Conservation (phyloP, 1,140 invertebrate genomes). For the Thaumatotibia leucotreta region DNA sequence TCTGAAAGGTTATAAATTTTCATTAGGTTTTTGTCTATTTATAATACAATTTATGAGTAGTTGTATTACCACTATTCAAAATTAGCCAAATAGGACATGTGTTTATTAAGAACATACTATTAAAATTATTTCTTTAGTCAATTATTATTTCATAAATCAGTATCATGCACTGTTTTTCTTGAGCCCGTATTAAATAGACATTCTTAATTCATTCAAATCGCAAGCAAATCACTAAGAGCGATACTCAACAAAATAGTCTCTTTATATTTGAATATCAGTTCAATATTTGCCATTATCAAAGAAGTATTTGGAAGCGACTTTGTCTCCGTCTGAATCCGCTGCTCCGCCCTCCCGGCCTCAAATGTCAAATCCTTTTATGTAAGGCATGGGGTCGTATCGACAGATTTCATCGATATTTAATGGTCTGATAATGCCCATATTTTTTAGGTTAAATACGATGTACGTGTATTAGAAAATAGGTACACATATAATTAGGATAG, state of each 20-base stretch:
- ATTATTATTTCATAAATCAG: background rate
- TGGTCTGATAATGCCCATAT: no score
- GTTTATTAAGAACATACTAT: no score
- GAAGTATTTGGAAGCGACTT: constrained; percentile 39
- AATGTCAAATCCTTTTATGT: constrained; percentile 72
- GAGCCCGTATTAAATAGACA: background rate
- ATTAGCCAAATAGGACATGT: no score
- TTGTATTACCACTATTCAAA: no score
- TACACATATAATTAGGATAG: no score
- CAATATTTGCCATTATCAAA: constrained; percentile 53
- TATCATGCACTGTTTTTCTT: background rate
- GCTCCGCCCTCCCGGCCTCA: constrained; percentile 49
- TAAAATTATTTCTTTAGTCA: background rate
- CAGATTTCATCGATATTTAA: constrained; percentile 20
- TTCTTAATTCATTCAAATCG: constrained; percentile 2
- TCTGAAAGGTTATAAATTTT: no score
- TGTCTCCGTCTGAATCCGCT: constrained; percentile 64
- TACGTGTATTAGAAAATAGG: no score
- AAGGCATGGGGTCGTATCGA: constrained; percentile 39
- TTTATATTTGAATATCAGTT: constrained; percentile 34
- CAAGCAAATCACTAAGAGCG: background rate
- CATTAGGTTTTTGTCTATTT: no score
- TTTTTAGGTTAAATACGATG: no score
- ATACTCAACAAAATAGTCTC: constrained; percentile 1
- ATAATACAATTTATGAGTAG: no score